Base-by-base conservation (phyloP, 2,888 invertebrate species). In the Drosophila nr. perissopoda region DNA sequence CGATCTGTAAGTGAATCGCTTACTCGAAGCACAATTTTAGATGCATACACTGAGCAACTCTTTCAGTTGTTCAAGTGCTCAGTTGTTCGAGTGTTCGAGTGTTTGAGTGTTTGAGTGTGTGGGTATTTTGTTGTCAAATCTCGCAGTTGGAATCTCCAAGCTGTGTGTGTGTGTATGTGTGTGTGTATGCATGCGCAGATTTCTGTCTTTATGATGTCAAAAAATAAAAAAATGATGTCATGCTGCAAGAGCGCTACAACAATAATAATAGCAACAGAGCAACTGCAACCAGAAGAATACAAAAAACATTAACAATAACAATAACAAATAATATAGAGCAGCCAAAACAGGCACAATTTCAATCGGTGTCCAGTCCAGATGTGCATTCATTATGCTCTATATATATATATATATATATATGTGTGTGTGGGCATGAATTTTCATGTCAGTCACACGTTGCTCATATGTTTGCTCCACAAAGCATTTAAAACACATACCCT, bases 171-270 rank as follows among this genome's bases (percentile, higher is more conserved):
- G 73, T 21, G 48, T 78, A 71, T 21, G 21, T 21, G 21, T 78
- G 77, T 71, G 71, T 77, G 73, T 38, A 33, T 79, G 74, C 71
- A 76, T 77, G 72, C 76, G 87, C 87, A 89, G 87, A 85, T 89
- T 89, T 83, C 54, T 34, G 21, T 67, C 48, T 80, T 76, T 51
- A 64, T 69, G 80, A 88, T 90, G 89, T 87, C 82, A 84, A 85
- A 82, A 68, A 57, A 29, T 45, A 36, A 34, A 16, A 40, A 56
- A 89, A 88, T 88, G 87, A 88, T 88, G 90, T 88, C 87, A 88
- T 88, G 89, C 90, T 79, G 88, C 87, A 90, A 87, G 84, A 89
- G 79, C 90, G 87, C 73, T 67, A 75, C 82, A 83, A 80, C 73
- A 73, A 73, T 60, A 69, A 69, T 52, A 67, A 58, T 18, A 59